Percentiles rank a stretch among this genome's conserved stretches.
These are phyloP conservation scores for Gymnogyps californianus DNA, from an alignment of 2,113 vertebrate genomes.

Conservation along the genomic window DNA sequence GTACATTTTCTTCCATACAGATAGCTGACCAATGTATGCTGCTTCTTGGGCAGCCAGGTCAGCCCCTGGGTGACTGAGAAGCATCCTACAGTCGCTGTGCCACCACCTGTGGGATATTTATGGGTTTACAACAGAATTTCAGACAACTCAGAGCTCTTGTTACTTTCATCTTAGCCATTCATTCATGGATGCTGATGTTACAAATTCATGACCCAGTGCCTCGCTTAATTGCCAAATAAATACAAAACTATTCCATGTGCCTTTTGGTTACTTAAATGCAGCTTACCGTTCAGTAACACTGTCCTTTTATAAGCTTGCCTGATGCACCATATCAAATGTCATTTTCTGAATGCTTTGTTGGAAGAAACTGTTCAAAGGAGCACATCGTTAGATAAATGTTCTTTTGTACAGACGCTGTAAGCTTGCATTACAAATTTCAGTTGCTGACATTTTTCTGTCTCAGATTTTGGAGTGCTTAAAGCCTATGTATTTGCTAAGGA, in stretches of 20 bases:
- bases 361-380: not conserved
- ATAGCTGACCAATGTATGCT: not conserved
- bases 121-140: not conserved
- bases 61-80: not conserved
- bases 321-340: not conserved
- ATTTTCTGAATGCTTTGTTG: not conserved
- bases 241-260: not conserved
- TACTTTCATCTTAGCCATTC: not conserved
- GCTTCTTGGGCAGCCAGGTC: not conserved
- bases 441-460: not conserved
- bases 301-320: not conserved
- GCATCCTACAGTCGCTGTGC: accelerated
- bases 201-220: not conserved
- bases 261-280: not conserved
- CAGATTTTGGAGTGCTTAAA: not conserved
- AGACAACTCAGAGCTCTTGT: not conserved
- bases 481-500: not conserved
- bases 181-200: not conserved
- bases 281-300: not conserved
- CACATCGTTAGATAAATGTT: not conserved
- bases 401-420: not conserved
- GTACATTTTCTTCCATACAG: not conserved
- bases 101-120: accelerated
- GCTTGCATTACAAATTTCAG: not conserved
- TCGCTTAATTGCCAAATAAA: not conserved